A percentile compares a stretch with the other conserved stretches of the same genome.
These are phyloP conservation scores for Drosophila varians DNA, from an alignment of 1,140 invertebrate genomes.

Conservation along the genomic window DNA sequence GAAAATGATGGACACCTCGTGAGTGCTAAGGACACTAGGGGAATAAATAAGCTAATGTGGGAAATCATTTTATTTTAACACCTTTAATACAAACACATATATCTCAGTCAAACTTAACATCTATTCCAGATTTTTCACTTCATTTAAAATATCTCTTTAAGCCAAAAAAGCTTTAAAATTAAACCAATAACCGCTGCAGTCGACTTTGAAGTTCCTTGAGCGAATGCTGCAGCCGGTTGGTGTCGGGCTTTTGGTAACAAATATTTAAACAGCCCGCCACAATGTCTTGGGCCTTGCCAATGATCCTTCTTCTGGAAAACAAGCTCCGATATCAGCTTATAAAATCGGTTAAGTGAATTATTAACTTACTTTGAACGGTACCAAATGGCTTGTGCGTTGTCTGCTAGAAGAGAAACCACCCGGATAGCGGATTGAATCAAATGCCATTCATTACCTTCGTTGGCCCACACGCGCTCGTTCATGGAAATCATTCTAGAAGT, in stretches of 20 bases:
- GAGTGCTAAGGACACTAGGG: neutral
- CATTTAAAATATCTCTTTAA: constrained; percentile 18
- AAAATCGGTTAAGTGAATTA: neutral
- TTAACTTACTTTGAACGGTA: constrained; percentile 67
- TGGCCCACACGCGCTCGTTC: constrained; percentile 90
- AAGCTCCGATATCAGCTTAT: constrained; percentile 14
- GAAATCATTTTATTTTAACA: constrained; percentile 45
- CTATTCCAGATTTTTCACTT: constrained; percentile 36
- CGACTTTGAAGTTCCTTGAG: constrained; percentile 83
- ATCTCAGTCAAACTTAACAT: constrained; percentile 77
- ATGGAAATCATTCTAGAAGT: constrained; percentile 86
- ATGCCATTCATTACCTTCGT: constrained; percentile 91
- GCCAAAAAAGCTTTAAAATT: constrained; percentile 1
- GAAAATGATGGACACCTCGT: constrained; percentile 66
- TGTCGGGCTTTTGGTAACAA: constrained; percentile 88
- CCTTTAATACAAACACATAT: constrained; percentile 68
- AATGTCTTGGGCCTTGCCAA: constrained; percentile 87
- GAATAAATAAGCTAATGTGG: neutral
- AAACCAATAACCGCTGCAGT: constrained; percentile 70
- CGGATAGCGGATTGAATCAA: constrained; percentile 88
- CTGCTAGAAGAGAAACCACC: constrained; percentile 86
- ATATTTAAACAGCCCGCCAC: constrained; percentile 87
- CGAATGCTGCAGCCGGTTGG: constrained; percentile 81
- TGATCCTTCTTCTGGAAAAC: constrained; percentile 85
- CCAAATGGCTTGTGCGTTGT: constrained; percentile 62